Conservation (phyloP, 2,113 vertebrate genomes). For the Prochilodus magdalenae region DNA sequence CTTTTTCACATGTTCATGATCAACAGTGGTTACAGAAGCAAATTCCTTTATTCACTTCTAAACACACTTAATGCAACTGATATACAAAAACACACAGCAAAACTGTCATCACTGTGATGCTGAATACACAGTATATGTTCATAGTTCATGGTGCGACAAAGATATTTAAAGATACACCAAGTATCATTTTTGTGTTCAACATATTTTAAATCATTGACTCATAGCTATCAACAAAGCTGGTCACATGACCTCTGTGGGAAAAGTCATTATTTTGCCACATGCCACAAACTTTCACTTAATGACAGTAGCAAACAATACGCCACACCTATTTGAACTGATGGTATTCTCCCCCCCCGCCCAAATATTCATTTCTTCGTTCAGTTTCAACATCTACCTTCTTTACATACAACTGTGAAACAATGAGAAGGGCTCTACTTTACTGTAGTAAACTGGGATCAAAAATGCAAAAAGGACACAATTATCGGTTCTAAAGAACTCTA, state of each 20-base stretch:
- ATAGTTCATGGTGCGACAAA: background rate
- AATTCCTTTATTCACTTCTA: conserved; percentile 14
- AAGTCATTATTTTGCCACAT: background rate
- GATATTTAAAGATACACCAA: conserved; percentile 34
- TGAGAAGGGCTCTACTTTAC: background rate
- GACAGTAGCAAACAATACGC: background rate
- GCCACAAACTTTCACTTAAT: background rate
- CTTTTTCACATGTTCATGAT: conserved; percentile 11
- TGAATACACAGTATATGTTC: conserved; percentile 32
- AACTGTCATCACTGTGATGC: background rate
- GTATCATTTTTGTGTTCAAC: conserved; percentile 1
- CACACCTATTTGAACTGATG: background rate
- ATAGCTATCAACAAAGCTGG: background rate
- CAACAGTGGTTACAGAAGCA: background rate
- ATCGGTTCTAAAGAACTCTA: background rate
- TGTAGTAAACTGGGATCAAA: background rate
- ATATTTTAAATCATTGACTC: background rate
- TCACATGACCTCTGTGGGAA: conserved; percentile 15
- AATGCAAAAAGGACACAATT: conserved; percentile 12
- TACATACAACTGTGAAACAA: conserved; percentile 23
- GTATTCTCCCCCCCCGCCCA: background rate
- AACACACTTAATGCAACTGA: conserved; percentile 1
- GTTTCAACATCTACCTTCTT: background rate
- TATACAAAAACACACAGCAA: conserved; percentile 45
- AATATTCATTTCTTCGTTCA: background rate